Percentiles rank a stretch among this genome's conserved stretches.
Evolutionary conservation across 1,140 invertebrate genomes (phyloP).

Genomic region (Drosophila serrata): DNA sequence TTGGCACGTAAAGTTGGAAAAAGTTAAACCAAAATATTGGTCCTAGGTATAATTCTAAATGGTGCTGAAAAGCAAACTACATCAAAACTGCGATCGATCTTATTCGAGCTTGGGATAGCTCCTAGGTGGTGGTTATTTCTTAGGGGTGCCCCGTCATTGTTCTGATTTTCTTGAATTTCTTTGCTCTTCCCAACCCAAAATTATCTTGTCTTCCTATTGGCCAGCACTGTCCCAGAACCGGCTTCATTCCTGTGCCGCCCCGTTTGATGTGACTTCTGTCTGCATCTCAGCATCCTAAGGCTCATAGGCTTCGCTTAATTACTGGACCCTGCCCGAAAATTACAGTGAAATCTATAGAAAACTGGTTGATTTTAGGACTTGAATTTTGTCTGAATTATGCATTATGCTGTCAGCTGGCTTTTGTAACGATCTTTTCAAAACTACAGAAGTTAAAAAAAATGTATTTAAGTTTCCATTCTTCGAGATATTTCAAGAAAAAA

Average conservation of each 20-base stretch:
- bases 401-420: constrained; percentile 15
- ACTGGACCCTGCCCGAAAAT: constrained; percentile 24
- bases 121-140: constrained; percentile 23
- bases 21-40: background rate
- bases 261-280: constrained; percentile 68
- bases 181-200: constrained; percentile 9
- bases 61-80: constrained; percentile 27
- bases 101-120: constrained; percentile 28
- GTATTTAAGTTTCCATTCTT: no score
- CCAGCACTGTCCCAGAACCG: constrained; percentile 31
- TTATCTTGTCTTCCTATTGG: constrained; percentile 45
- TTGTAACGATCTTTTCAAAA: constrained; percentile 47
- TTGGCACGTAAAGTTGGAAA: constrained; percentile 4
- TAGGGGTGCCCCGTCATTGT: constrained; percentile 22
- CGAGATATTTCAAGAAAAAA: background rate
- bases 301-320: constrained; percentile 66
- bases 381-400: constrained; percentile 17
- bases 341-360: constrained; percentile 27
- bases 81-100: background rate
- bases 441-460: background rate
- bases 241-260: background rate
- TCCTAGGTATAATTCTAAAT: no score
- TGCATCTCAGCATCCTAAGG: constrained; percentile 48
- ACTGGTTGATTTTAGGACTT: constrained; percentile 46
- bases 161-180: background rate